Evolutionary conservation across 2,113 vertebrate species (phyloP).

Genomic region (Oxyura jamaicensis): DNA sequence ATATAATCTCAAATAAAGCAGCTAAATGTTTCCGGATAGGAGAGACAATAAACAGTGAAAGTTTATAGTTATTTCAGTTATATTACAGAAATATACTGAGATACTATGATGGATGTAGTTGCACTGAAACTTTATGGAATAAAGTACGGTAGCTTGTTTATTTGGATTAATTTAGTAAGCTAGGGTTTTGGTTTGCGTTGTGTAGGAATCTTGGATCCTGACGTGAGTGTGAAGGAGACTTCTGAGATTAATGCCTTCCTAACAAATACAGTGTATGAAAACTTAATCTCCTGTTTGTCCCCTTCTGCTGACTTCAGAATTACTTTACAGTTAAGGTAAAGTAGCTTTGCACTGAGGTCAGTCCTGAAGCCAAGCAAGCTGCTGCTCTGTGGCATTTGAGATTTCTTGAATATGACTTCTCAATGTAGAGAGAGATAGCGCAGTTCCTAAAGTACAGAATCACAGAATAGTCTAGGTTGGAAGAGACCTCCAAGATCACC

Average conservation of each 20-base stretch:
- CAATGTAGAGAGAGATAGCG: background rate
- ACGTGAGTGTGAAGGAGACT: background rate
- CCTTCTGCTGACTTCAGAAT: background rate
- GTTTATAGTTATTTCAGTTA: background rate
- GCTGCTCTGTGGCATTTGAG: background rate
- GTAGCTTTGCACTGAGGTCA: background rate
- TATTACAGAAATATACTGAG: background rate
- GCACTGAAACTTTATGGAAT: background rate
- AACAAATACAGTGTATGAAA: background rate
- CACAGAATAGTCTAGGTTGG: too few relatives aligned
- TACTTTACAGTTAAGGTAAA: background rate
- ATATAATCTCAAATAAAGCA: constrained; percentile 30
- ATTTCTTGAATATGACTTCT: background rate
- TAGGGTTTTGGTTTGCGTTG: background rate
- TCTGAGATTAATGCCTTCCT: background rate
- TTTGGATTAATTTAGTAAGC: background rate
- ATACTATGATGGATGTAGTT: background rate
- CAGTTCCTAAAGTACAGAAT: rapidly evolving
- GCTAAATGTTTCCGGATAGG: background rate
- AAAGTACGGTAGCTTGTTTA: background rate
- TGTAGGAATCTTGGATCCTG: background rate
- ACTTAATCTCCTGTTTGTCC: background rate
- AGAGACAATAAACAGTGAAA: background rate
- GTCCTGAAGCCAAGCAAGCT: background rate
- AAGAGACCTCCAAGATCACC: too few relatives aligned